phyloP scores from a whole-genome alignment of 1,140 invertebrate genomes.

The Cepaea nemoralis region DNA sequence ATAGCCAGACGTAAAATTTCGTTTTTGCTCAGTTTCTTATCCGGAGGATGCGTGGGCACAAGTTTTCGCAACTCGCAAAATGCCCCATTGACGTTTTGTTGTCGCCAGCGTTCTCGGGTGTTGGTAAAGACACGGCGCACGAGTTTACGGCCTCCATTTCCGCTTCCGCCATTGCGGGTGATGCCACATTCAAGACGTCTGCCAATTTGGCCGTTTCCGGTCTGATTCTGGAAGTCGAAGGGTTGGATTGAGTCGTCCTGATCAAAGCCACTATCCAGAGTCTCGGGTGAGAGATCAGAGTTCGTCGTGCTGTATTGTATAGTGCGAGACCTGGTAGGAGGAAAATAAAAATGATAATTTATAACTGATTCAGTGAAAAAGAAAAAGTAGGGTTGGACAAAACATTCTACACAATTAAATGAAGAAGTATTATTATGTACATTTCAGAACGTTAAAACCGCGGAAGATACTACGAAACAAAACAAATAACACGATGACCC shows the following conservation, averaged over 20 bases:
- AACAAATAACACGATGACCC: too few relatives aligned
- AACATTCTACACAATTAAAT: too few relatives aligned
- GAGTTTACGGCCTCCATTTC: slow-evolving; percentile 55
- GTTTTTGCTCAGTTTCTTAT: slow-evolving; percentile 97
- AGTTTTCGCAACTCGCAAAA: slow-evolving; percentile 90
- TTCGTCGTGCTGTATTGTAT: not conserved
- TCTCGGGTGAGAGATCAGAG: not conserved
- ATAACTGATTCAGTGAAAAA: too few relatives aligned
- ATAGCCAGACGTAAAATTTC: slow-evolving; percentile 95
- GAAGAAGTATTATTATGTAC: too few relatives aligned
- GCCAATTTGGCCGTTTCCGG: not conserved
- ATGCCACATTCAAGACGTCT: not conserved
- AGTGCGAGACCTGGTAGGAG: too few relatives aligned
- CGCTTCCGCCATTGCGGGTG: not conserved
- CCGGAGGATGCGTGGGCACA: slow-evolving; percentile 94
- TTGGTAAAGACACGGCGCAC: slow-evolving; percentile 90
- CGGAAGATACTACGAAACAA: too few relatives aligned
- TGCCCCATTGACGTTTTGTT: slow-evolving; percentile 88
- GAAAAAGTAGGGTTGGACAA: too few relatives aligned
- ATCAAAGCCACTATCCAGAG: not conserved
- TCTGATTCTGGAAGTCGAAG: not conserved
- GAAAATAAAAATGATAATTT: too few relatives aligned
- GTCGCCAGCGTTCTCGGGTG: slow-evolving; percentile 92
- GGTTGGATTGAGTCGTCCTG: not conserved
- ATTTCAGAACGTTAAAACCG: too few relatives aligned